Percentiles rank a stretch among this genome's conserved stretches.
Evolutionary conservation across 2,797 vertebrate species (phyloP).

Genomic region (Heliangelus exortis): DNA sequence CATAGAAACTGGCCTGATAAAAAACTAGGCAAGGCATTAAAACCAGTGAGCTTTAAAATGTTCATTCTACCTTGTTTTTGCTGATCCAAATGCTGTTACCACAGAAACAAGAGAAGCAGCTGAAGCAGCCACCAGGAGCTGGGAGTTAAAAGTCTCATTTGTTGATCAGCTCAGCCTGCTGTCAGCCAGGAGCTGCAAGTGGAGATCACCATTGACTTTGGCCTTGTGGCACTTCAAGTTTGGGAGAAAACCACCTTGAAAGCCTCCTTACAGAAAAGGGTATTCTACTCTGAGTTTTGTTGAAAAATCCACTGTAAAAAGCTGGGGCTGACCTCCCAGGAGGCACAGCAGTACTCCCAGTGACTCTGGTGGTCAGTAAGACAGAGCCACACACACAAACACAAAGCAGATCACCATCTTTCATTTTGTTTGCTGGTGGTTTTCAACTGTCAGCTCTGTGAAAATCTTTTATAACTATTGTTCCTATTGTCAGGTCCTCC

Average conservation of each 20-base stretch:
- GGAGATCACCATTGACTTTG: neutral
- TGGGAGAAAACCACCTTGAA: neutral
- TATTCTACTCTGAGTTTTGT: neutral
- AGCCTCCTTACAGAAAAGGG: neutral
- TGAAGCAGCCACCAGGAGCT: neutral
- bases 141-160: neutral
- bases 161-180: rapidly evolving
- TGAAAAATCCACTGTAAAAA: neutral
- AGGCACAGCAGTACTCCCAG: neutral
- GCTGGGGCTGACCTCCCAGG: neutral
- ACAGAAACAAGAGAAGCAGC: slow-evolving; percentile 59
- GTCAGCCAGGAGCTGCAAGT: neutral
- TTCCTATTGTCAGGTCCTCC: neutral
- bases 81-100: slow-evolving; percentile 61
- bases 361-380: neutral
- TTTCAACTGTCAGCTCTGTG: neutral
- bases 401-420: neutral
- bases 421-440: neutral
- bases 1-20: slow-evolving; percentile 59
- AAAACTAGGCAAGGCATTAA: slow-evolving; percentile 46
- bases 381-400: neutral
- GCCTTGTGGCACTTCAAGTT: neutral
- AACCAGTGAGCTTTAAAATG: slow-evolving; percentile 37
- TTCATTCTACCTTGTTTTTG: slow-evolving; percentile 43
- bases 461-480: neutral